Evolutionary conservation across 2,797 vertebrate genomes (phyloP), one percentile per base, ranked within the genome.

Genomic region (Lepidocolaptes lacrymiger): DNA sequence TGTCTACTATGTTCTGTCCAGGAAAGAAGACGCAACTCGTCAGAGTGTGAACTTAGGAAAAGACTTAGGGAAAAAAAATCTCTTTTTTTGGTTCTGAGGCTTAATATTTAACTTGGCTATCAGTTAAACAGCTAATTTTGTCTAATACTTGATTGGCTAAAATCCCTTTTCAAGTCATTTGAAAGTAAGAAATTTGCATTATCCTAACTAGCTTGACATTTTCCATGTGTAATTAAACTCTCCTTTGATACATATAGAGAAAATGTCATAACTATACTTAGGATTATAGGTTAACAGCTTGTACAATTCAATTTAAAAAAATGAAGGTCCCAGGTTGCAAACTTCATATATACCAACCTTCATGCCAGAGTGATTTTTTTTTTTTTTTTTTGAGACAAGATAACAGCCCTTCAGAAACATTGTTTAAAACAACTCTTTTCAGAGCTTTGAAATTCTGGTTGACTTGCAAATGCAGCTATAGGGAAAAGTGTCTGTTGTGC

Each of bases 191-290:
- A 94, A 68, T 30, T 27, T 80, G 41, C 36, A 39, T 72, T 95
- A 92, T 89, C 32, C 26, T 94, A 86, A 95, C 68, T 85, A 89
- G 52, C n/a, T 91, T 9, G 17, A 92, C 76, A 80, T 95, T 97
- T 97, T 95, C 74, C 48, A 62, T 56, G 55, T 96, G 71, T 82
- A 96, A 96, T 93, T 96, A 95, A 97, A 88, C 30, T 48, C 64
- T 71, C 37, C 66, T 86, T 72, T 92, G 77, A 88, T 56, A 93
- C 48, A 51, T 34, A 39, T 72, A 87, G 52, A 92, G 67, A 84
- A 83, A 89, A 89, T 93, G 78, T 91, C 71, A 89, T 92, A 91
- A 89, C 88, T 74, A 49, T 68, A 74, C 54, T 93, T 93, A 88
- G 12, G 34, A 68, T 81, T 95, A 85, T 85, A 93, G 85, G 84